Percentiles rank a stretch among this genome's conserved stretches.
Evolutionary conservation across 2,113 vertebrate species (phyloP).

Genomic region (Calyptommatus sinebrachiatus): DNA sequence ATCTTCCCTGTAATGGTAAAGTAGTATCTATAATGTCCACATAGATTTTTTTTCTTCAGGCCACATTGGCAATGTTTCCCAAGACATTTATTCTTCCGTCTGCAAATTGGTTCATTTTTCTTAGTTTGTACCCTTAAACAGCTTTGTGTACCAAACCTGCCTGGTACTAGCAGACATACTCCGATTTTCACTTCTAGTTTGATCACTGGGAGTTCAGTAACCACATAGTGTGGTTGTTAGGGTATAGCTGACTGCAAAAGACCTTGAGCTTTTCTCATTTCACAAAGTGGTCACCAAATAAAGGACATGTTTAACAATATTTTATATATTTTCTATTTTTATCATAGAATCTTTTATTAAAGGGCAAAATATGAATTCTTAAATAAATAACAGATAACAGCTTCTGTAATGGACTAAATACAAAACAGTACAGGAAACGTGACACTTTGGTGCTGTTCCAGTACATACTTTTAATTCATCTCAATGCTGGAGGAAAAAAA

Average conservation of each 20-base stretch:
- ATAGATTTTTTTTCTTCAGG: not conserved
- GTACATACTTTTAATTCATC: too few relatives aligned
- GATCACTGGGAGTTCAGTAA: not conserved
- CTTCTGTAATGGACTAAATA: not conserved
- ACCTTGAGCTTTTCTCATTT: not conserved
- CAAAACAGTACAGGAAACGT: not conserved
- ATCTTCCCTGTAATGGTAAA: not conserved
- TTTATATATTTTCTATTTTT: too few relatives aligned
- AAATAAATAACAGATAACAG: too few relatives aligned
- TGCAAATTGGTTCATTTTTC: not conserved
- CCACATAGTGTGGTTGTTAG: not conserved
- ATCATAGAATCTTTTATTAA: too few relatives aligned
- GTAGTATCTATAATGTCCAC: not conserved
- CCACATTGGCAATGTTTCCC: not conserved
- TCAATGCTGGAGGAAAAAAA: too few relatives aligned
- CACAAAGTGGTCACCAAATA: not conserved
- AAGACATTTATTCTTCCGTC: too few relatives aligned
- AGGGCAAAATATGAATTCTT: too few relatives aligned
- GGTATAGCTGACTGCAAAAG: not conserved
- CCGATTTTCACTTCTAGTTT: not conserved
- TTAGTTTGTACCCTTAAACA: not conserved
- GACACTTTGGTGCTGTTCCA: not conserved
- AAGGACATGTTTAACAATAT: not conserved
- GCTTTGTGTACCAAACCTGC: not conserved
- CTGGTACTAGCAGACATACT: not conserved